Base-by-base conservation (phyloP, 64 coral and sea anemone species). In the Actinia equina region DNA sequence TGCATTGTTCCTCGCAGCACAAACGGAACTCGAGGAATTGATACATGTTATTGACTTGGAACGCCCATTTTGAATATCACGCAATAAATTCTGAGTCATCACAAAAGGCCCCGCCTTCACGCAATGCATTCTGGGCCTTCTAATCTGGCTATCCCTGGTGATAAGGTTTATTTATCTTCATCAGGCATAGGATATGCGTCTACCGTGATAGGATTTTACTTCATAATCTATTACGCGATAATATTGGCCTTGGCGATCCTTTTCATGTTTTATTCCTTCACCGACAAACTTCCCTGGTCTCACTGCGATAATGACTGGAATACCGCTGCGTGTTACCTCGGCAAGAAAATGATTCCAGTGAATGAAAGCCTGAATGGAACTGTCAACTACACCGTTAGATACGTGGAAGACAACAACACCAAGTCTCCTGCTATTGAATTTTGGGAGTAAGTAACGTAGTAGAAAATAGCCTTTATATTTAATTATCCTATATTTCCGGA, bases 151-250 rank as follows among this genome's bases (percentile, higher is more conserved):
- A n/a, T n/a, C n/a, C 46, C 46, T 58, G 17, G 2, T 11, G 56
- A 58, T 3, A 15, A n/a, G 7, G 27, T 65, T 74, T 17, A 22
- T 80, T 86, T n/a, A n/a, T n/a, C 71, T 3, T 8, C 55, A 82
- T 83, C 83, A 95, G 94, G 94, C 43, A 92, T 95, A 86, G 94
- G 94, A 52, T 87, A 89, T 86, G 86, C 94, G 43, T 86, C 89
- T 92, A 63, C 65, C 37, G 87, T 89, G 27, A 89, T 95, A 43
- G 77, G 88, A 6, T 89, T 91, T 17, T 95, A 89, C 74, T 70
- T 95, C 19, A 92, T 91, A n/a, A 95, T 95, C 63, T 95, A 95
- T 83, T 95, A 95, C n/a, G 91, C 86, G 17, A 83, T 95, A 6
- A 92, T 95, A 14, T 86, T 95, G 85, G 89, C 46, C 27, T 95